Evolutionary conservation across 1,140 invertebrate species (phyloP).

Genomic region (Sipha flava): DNA sequence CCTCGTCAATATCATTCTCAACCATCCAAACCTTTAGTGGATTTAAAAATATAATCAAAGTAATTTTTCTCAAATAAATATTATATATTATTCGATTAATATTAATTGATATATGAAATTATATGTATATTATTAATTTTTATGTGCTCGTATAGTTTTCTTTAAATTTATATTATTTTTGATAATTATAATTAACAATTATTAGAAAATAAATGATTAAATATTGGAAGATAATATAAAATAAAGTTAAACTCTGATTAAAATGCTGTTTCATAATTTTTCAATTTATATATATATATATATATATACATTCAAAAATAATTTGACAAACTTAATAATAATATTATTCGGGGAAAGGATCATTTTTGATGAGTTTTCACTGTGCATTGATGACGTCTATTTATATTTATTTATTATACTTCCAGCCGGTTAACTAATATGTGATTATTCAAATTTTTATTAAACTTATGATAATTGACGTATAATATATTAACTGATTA

Average conservation of each 20-base stretch:
- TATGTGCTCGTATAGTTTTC: not conserved
- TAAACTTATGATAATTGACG: not conserved
- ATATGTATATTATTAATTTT: not conserved
- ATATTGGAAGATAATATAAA: too few relatives aligned
- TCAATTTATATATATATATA: too few relatives aligned
- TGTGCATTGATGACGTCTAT: not conserved
- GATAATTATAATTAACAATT: too few relatives aligned
- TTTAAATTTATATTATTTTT: not conserved
- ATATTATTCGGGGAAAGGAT: not conserved
- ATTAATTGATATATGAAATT: not conserved
- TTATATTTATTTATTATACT: not conserved
- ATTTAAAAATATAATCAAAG: not conserved
- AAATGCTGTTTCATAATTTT: too few relatives aligned
- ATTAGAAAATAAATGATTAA: too few relatives aligned
- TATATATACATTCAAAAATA: too few relatives aligned
- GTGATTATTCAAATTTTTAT: not conserved
- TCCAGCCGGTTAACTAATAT: not conserved
- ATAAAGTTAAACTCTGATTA: too few relatives aligned
- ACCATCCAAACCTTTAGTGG: not conserved
- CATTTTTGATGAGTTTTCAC: not conserved
- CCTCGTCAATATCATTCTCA: not conserved
- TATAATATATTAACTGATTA: not conserved
- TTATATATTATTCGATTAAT: not conserved
- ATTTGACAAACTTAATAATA: too few relatives aligned
- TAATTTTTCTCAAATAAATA: not conserved